Evolutionary conservation across 2,797 vertebrate species (phyloP).

Genomic region (Halcyon smyrnensis): DNA sequence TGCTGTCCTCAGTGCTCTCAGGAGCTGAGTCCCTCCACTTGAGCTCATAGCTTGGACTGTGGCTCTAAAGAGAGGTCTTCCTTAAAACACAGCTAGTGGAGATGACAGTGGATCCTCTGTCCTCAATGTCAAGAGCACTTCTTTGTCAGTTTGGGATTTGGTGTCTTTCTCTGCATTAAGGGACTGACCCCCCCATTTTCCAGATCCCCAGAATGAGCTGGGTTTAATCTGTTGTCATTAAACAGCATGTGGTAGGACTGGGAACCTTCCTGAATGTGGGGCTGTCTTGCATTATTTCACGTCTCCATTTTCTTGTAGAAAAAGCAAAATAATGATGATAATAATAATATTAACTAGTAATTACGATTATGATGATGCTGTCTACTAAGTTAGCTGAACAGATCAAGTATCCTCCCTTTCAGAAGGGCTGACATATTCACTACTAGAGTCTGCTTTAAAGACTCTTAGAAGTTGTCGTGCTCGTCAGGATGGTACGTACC

Average conservation of each 20-base stretch:
- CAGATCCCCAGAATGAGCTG: neutral
- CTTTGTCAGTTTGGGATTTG: neutral
- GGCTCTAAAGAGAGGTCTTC: neutral
- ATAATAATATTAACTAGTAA: neutral
- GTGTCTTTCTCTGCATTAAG: neutral
- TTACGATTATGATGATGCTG: neutral
- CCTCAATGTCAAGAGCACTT: neutral
- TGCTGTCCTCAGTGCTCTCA: accelerated
- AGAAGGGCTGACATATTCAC: neutral
- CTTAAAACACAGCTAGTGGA: neutral
- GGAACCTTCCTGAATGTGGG: neutral
- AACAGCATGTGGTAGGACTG: neutral
- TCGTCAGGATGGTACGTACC: conserved; percentile 46
- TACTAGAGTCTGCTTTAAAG: conserved; percentile 21
- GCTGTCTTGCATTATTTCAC: neutral
- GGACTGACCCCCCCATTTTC: neutral
- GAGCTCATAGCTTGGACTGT: neutral
- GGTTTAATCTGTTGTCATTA: neutral
- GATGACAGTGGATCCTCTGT: neutral
- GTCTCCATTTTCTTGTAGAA: neutral
- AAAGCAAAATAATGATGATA: neutral
- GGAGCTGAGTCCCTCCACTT: neutral
- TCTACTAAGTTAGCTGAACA: neutral
- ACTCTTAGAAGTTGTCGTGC: conserved; percentile 52
- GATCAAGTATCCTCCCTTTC: neutral